phyloP scores from a whole-genome alignment of 2,113 vertebrate species.

The Podarcis cretensis region DNA sequence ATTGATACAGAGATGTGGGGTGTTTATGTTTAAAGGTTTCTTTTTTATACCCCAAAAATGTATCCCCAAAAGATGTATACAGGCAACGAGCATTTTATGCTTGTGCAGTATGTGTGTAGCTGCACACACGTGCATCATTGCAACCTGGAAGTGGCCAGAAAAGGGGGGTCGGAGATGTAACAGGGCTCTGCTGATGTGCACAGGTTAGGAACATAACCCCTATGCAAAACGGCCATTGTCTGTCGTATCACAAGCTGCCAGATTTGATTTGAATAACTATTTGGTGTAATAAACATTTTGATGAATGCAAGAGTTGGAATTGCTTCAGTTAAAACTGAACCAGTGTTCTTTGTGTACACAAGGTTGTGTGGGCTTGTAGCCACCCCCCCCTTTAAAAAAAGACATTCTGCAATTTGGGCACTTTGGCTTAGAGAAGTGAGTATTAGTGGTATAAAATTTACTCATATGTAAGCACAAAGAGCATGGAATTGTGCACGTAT shows the following conservation, averaged over 20 bases:
- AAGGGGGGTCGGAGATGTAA: too few species aligned
- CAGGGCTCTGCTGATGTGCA: too few species aligned
- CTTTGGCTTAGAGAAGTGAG: background rate
- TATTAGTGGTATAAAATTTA: background rate
- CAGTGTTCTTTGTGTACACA: constrained; percentile 28
- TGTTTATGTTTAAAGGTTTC: background rate
- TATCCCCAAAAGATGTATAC: constrained; percentile 6
- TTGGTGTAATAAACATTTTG: background rate
- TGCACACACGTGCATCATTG: too few species aligned
- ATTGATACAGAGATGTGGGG: background rate
- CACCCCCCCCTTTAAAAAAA: background rate
- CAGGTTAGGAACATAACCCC: too few species aligned
- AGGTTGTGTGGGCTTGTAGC: background rate
- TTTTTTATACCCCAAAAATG: background rate
- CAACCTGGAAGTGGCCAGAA: too few species aligned
- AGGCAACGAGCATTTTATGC: too few species aligned
- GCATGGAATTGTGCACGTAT: background rate
- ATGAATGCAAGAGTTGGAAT: constrained; percentile 56
- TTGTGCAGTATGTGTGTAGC: too few species aligned
- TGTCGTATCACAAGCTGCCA: background rate
- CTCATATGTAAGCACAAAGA: fast-evolving
- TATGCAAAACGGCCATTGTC: too few species aligned
- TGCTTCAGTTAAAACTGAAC: constrained; percentile 38
- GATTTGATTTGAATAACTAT: background rate
- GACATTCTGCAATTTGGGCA: background rate